Base-by-base conservation (phyloP, 2,113 vertebrate genomes). In the Hymenochirus boettgeri region DNA sequence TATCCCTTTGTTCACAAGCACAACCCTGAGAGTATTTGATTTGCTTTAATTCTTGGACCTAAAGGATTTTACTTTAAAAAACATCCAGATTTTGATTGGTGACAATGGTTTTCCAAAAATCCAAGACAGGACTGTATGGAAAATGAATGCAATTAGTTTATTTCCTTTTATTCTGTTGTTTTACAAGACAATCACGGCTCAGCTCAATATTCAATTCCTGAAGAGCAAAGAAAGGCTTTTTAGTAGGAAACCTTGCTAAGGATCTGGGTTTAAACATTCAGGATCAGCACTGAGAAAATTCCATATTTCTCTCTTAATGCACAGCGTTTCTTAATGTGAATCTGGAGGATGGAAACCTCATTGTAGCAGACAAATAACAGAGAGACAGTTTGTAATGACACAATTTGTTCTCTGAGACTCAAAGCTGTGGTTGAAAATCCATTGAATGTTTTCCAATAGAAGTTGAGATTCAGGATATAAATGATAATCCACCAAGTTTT, bases 401-500 rank as follows among this genome's bases (percentile, higher is more conserved):
- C 65, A 1, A 77, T 73, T 0, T 90, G 88, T 42, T 62, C 82
- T 1, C 42, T 89, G 47, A 74, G 74, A 71, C 84, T 88, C 57
- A 87, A 90, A 57, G 73, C 91, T 4, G 75, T 90, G 1, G 70
- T 90, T 3, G 86, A 89, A 69, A 91, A 74, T 57, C 70, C 84
- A 3, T 77, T 92, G 75, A 84, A 91, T 18, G 77, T 84, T 25
- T 75, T 81, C 13, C 71, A 81, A 81, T 89, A 7, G 70, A 77
- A 2, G 71, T 93, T 27, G 70, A 74, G 69, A 78, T 92, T 1
- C 63, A 85, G 7, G 91, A 93, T 18, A 79, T 12, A 2, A 93
- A 93, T 37, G 91, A 93, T 18, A 89, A 92, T 7, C 64, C 79
- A 0, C 90, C 91, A 0, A 51, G 61, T 0, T 93, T 91, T 70